Percentiles rank a stretch among this genome's conserved stretches.
These are phyloP conservation scores for Cephus pygmeus DNA, from an alignment of 2,888 invertebrate species.

Conservation along the genomic window DNA sequence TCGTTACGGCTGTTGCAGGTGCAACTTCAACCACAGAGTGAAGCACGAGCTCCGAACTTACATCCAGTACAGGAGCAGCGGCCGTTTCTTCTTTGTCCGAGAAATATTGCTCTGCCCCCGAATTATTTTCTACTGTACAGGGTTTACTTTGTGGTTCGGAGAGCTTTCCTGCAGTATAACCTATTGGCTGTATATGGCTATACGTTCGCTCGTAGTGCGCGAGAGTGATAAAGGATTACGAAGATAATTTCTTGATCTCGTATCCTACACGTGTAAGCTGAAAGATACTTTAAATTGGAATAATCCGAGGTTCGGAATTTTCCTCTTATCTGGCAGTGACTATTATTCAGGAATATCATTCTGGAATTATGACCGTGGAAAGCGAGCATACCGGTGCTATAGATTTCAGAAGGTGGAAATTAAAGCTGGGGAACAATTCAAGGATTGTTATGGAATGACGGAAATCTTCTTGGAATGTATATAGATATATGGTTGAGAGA, in stretches of 20 bases:
- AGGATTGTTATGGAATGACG: conserved; percentile 7
- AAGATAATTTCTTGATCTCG: background rate
- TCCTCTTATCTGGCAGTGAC: background rate
- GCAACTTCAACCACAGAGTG: background rate
- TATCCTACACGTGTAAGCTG: background rate
- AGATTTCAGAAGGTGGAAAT: conserved; percentile 15
- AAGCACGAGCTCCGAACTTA: background rate
- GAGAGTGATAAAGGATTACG: background rate
- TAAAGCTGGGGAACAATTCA: conserved; percentile 20
- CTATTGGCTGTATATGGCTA: background rate
- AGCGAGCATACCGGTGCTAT: conserved; percentile 7
- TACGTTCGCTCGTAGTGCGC: background rate
- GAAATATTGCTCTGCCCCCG: background rate
- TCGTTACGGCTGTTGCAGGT: background rate
- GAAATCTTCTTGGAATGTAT: conserved; percentile 2
- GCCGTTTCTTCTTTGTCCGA: background rate
- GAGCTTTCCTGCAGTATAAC: background rate
- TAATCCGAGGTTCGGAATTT: background rate
- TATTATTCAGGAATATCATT: background rate
- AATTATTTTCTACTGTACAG: background rate
- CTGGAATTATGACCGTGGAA: background rate
- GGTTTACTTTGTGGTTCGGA: background rate
- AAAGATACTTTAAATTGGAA: background rate
- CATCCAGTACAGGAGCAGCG: background rate
- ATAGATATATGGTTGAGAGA: background rate